Evolutionary conservation across 2,113 vertebrate species (phyloP).

Genomic region (Rutilus rutilus): DNA sequence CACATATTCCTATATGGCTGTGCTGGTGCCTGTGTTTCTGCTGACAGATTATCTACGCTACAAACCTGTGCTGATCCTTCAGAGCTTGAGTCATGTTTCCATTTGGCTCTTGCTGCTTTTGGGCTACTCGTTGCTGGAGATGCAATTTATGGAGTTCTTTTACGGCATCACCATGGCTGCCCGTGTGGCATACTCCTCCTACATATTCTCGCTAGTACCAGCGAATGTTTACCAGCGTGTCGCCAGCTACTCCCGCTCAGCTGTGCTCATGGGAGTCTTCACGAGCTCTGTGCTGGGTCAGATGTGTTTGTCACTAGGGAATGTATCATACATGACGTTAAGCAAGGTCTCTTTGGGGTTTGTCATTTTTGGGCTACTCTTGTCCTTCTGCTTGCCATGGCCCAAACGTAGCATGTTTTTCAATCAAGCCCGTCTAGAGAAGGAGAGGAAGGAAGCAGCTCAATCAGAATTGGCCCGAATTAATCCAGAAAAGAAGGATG

Average conservation of each 20-base stretch:
- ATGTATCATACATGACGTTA: constrained; percentile 71
- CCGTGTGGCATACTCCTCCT: constrained; percentile 95
- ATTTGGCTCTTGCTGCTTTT: constrained; percentile 89
- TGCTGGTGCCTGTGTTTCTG: constrained; percentile 92
- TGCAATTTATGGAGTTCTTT: constrained; percentile 98
- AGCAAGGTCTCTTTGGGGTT: constrained; percentile 84
- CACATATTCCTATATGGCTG: constrained; percentile 89
- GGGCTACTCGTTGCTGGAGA: constrained; percentile 77
- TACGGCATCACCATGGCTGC: constrained; percentile 92
- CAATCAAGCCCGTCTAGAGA: constrained; percentile 62
- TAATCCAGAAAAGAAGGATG: constrained; percentile 9
- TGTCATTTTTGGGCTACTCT: constrained; percentile 79
- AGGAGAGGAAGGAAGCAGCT: accelerated
- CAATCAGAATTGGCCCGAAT: constrained; percentile 66
- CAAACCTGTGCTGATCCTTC: constrained; percentile 91
- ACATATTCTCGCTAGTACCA: constrained; percentile 91
- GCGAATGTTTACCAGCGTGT: constrained; percentile 85
- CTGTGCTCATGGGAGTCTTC: constrained; percentile 90
- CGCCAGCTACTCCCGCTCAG: constrained; percentile 87
- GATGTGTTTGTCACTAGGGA: constrained; percentile 76
- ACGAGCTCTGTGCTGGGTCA: constrained; percentile 91
- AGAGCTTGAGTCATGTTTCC: constrained; percentile 85
- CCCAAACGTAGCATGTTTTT: constrained; percentile 92
- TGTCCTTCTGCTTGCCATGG: constrained; percentile 84
- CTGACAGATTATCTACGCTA: constrained; percentile 91